Base-by-base conservation (phyloP, 2,113 vertebrate genomes). In the Macrotus californicus region DNA sequence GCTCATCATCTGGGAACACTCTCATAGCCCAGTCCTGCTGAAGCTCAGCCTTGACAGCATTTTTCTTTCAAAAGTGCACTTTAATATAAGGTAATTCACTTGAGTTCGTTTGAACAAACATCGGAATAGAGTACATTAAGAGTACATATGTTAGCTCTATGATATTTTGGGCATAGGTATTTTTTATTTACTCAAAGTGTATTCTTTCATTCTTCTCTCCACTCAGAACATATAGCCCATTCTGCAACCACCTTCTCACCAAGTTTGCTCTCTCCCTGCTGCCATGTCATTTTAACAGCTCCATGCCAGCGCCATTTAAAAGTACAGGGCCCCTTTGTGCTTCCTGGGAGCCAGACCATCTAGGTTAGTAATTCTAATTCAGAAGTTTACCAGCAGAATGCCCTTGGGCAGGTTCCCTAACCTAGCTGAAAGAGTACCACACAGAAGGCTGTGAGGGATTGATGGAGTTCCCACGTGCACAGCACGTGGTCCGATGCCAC, bases 1-100 rank as follows among this genome's bases (percentile, higher is more conserved):
- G n/a, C 6, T 34, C 15, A 1, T 0, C 67, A 31, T 26, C 39
- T 69, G 72, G 34, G 16, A 5, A 70, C 5, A 1, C 2, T 15
- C 22, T 24, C 43, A 43, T 4, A 59, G 10, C 3, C 4, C 19
- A 59, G 4, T 48, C 41, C 64, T 52, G 39, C 39, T 59, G 15
- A 85, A 86, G 64, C 34, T 43, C 77, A 87, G 48, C 34, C 86
- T 67, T 50, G 21, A n/a, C 66, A 6, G 1, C 21, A 59, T 34
- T 31, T 82, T 87, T 66, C 43, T 15, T 39, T 77, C 31, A 36
- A 90, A 36, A 70, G 11, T 73, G 1, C 7, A 7, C 77, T 75
- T 66, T 81, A 52, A 66, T 8, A 1, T 43, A 69, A 69, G 21
- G 14, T 36, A 73, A 84, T 41, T 43, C 43, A 76, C 36, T 86